phyloP scores from a whole-genome alignment of 2,113 vertebrate species.

The Paramormyrops kingsleyae region DNA sequence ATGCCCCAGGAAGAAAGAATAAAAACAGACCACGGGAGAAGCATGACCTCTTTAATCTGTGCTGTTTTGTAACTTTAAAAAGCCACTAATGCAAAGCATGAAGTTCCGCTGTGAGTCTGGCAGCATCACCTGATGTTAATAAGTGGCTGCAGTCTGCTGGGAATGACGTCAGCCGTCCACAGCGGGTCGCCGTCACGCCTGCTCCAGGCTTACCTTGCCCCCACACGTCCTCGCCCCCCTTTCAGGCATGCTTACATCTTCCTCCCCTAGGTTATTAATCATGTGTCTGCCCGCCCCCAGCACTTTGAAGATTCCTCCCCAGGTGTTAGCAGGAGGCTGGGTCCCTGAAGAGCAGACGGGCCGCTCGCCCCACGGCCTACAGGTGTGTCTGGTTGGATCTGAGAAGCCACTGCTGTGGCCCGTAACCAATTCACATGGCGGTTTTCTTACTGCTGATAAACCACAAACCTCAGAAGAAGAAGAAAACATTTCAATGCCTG shows the following conservation, averaged over 20 bases:
- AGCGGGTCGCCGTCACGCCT: slow-evolving; percentile 21
- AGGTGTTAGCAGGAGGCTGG: not conserved
- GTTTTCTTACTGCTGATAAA: not conserved
- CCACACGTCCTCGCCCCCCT: slow-evolving; percentile 21
- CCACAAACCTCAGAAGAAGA: not conserved
- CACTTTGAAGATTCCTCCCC: not conserved
- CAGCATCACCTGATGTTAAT: slow-evolving; percentile 39
- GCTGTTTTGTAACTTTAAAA: slow-evolving; percentile 18
- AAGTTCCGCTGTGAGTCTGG: not conserved
- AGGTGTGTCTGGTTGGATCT: not conserved
- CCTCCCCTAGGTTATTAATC: slow-evolving; percentile 32
- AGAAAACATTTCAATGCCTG: not conserved
- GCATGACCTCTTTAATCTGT: not conserved
- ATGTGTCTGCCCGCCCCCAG: not conserved
- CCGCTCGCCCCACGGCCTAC: not conserved
- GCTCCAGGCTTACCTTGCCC: slow-evolving; percentile 18
- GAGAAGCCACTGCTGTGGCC: not conserved
- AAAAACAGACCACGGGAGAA: not conserved
- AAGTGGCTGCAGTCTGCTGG: slow-evolving; percentile 31
- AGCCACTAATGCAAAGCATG: not conserved
- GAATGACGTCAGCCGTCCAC: slow-evolving; percentile 38
- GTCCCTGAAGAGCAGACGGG: not conserved
- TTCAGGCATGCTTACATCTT: slow-evolving; percentile 12
- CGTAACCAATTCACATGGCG: not conserved
- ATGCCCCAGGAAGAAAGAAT: not conserved